phyloP scores from a whole-genome alignment of 2,888 invertebrate genomes.

The Parapristionchus giblindavisi region DNA sequence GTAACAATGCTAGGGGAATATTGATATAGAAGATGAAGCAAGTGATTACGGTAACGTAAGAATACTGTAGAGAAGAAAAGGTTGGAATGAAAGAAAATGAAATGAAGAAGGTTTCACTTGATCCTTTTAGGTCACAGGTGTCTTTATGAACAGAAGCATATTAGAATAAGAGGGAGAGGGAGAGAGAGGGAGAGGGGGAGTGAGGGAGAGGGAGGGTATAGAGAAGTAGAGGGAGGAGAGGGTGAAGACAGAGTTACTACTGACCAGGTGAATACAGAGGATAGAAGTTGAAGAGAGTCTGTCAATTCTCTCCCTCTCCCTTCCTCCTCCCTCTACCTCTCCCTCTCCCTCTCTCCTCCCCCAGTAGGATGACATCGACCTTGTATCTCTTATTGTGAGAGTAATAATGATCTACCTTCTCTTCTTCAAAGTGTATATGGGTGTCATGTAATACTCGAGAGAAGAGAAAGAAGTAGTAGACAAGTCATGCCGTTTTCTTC shows the following conservation, averaged over 20 bases:
- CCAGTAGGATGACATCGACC: background rate
- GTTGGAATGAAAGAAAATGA: too few species aligned
- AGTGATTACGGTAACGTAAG: too few species aligned
- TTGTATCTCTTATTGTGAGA: constrained; percentile 5
- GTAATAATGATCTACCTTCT: background rate
- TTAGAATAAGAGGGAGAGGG: background rate
- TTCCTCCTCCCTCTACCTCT: constrained; percentile 3
- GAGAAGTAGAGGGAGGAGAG: background rate
- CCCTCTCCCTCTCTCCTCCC: constrained; percentile 1
- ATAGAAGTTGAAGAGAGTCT: constrained; percentile 2
- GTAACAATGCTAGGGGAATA: too few species aligned
- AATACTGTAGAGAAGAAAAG: too few species aligned
- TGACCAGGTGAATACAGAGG: constrained; percentile 1
- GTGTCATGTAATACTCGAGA: too few species aligned
- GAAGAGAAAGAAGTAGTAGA: background rate
- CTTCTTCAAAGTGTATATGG: background rate
- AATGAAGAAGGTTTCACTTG: too few species aligned
- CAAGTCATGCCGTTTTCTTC: background rate
- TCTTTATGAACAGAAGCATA: background rate
- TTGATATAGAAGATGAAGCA: too few species aligned
- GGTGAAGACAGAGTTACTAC: constrained; percentile 2
- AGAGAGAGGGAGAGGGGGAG: too few species aligned
- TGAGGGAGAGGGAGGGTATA: too few species aligned
- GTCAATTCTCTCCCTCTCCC: constrained; percentile 5
- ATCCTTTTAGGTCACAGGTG: too few species aligned